Evolutionary conservation across 2,797 vertebrate species (phyloP), one percentile per base, ranked within the genome.

Genomic region (Dendrocincla fuliginosa): DNA sequence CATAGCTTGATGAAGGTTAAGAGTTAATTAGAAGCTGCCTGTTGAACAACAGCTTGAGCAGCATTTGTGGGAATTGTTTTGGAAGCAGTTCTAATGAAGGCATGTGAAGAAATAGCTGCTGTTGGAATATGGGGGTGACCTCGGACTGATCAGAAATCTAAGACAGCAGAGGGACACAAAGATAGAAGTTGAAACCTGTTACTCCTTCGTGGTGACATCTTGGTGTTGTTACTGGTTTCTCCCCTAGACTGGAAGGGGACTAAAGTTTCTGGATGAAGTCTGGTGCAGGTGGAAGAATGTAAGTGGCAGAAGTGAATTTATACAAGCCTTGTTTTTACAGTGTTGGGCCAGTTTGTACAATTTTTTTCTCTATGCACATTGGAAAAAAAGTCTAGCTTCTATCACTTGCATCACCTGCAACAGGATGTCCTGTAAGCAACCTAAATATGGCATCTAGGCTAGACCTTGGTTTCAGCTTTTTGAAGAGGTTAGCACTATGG

Each of bases 401-500:
- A 1, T 35, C 14, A 18, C 2, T 89, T 35, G 32, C 2, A 52
- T 18, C 7, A 49, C 5, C 5, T 3, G 2, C 39, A n/a, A 74
- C 8, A 7, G 9, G 22, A 23, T 67, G 23, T 39, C 20, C 35
- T 69, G 22, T 64, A 47, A 82, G 13, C 9, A 73, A 17, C 15
- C 0, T 28, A 18, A 69, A 49, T 20, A 39, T 3, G 5, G 13
- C 33, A 55, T 24, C 1, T 3, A 16, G 28, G 8, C 14, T 28
- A 19, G 46, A n/a, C 6, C 6, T 83, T 52, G 17, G 9, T 13
- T 64, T 87, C 35, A 53, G 10, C n/a, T 77, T 69, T 44, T 16
- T 50, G 24, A 64, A 35, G 44, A 46, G 13, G 3, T 44, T 61
- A 33, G 53, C 12, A 18, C 27, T 69, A 1, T 7, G 75, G 25